A percentile compares a stretch with the other conserved stretches of the same genome.
Conservation (phyloP, 2,888 invertebrate species). For the Eupithecia subfuscata region DNA sequence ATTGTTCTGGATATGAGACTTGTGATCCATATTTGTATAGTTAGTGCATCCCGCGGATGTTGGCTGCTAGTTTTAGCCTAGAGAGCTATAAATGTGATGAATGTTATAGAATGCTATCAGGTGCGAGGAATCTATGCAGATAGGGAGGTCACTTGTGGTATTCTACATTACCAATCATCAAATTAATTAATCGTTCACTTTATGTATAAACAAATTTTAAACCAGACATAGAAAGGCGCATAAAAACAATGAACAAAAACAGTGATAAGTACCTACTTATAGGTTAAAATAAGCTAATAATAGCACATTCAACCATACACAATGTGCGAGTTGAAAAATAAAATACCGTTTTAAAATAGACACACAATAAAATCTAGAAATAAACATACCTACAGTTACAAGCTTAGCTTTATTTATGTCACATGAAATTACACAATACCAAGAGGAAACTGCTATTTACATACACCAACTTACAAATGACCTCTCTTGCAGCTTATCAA, state of each 20-base stretch:
- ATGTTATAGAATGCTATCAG: slow-evolving; percentile 68
- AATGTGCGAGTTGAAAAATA: background rate
- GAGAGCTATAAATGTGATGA: slow-evolving; percentile 63
- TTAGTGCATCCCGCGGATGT: slow-evolving; percentile 75
- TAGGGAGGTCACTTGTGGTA: slow-evolving; percentile 58
- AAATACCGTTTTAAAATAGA: background rate
- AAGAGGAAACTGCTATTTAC: slow-evolving; percentile 16
- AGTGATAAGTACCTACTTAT: too few relatives aligned
- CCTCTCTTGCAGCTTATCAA: slow-evolving; percentile 53
- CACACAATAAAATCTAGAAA: background rate
- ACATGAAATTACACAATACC: slow-evolving; percentile 1
- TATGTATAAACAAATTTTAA: background rate
- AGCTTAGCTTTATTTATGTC: background rate
- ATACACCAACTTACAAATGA: slow-evolving; percentile 46
- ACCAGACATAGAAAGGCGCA: background rate
- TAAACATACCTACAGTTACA: background rate
- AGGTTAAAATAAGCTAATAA: background rate
- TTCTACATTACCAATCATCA: background rate
- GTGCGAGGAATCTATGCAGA: slow-evolving; percentile 66
- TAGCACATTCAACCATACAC: background rate
- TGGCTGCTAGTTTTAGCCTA: slow-evolving; percentile 67
- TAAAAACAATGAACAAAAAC: background rate
- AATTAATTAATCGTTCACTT: background rate
- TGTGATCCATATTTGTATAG: slow-evolving; percentile 61
- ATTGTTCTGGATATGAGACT: slow-evolving; percentile 79